These are phyloP conservation scores for Scaptodrosophila lebanonensis DNA, from an alignment of 1,140 invertebrate genomes.

Conservation along the genomic window DNA sequence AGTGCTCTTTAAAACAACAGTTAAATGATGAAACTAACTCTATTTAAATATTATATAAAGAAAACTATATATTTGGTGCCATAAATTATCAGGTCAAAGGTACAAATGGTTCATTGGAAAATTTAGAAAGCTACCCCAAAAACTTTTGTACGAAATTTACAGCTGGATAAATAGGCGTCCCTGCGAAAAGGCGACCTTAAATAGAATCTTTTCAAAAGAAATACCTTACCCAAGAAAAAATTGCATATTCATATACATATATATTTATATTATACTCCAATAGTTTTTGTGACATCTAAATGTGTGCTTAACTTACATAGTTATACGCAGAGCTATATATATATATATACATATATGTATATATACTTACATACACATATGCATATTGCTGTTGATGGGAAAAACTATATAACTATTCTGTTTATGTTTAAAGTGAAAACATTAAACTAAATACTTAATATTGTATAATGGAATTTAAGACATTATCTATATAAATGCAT, in stretches of 20 bases:
- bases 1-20: conserved; percentile 38
- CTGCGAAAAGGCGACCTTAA: conserved; percentile 8
- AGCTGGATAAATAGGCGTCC: conserved; percentile 24
- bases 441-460: conserved; percentile 35
- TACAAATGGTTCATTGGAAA: conserved; percentile 56
- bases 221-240: conserved; percentile 16
- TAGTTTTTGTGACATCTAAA: conserved; percentile 63
- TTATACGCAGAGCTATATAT: conserved; percentile 42
- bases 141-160: conserved; percentile 61
- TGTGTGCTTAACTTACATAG: conserved; percentile 61
- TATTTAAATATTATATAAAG: conserved; percentile 28
- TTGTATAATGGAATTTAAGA: conserved; percentile 41
- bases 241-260: conserved; percentile 14
- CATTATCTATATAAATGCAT: conserved; percentile 56
- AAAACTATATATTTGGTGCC: conserved; percentile 7
- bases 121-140: conserved; percentile 31
- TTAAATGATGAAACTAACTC: conserved; percentile 24
- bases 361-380: conserved; percentile 37
- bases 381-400: too few species aligned
- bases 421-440: conserved; percentile 33
- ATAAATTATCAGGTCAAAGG: conserved; percentile 50
- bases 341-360: conserved; percentile 21
- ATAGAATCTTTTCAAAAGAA: conserved; percentile 14
- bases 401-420: too few species aligned
- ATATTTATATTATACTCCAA: conserved; percentile 20